phyloP scores from a whole-genome alignment of 1,140 invertebrate genomes.

The Parapsyche elsis region DNA sequence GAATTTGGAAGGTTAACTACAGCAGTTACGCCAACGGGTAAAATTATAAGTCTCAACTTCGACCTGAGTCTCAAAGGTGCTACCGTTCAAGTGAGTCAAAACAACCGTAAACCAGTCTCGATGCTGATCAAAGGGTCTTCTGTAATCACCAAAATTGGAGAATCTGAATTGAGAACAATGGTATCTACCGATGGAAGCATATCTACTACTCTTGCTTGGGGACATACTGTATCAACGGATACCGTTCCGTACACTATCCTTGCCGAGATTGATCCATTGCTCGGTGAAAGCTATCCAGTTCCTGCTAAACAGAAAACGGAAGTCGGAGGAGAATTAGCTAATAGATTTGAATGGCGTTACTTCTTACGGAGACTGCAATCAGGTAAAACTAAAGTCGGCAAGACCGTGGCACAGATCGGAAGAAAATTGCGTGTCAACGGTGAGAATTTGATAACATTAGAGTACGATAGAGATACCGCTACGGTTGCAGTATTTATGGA shows the following conservation, averaged over 20 bases:
- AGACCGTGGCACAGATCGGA: constrained; percentile 82
- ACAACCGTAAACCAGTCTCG: constrained; percentile 82
- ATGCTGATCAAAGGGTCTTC: constrained; percentile 89
- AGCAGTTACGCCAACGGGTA: constrained; percentile 92
- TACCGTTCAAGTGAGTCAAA: constrained; percentile 84
- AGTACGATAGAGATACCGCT: constrained; percentile 90
- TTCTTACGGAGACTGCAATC: constrained; percentile 78
- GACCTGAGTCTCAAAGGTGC: constrained; percentile 90
- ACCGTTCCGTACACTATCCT: constrained; percentile 87
- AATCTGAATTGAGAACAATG: constrained; percentile 82
- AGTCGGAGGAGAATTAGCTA: constrained; percentile 89
- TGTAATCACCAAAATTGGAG: constrained; percentile 82
- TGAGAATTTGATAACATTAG: constrained; percentile 89
- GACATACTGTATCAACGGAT: constrained; percentile 85
- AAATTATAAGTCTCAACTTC: constrained; percentile 86
- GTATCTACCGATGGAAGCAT: constrained; percentile 86
- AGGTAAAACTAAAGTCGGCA: constrained; percentile 71
- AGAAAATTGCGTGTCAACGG: constrained; percentile 89
- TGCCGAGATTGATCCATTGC: constrained; percentile 82
- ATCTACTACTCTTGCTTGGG: constrained; percentile 82
- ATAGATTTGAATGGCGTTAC: constrained; percentile 95
- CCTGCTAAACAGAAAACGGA: constrained; percentile 90
- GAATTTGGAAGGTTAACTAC: constrained; percentile 91
- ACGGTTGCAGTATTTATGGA: constrained; percentile 92
- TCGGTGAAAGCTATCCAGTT: constrained; percentile 90